These are phyloP conservation scores for Onychostruthus taczanowskii DNA, from an alignment of 2,113 vertebrate genomes.

Conservation along the genomic window DNA sequence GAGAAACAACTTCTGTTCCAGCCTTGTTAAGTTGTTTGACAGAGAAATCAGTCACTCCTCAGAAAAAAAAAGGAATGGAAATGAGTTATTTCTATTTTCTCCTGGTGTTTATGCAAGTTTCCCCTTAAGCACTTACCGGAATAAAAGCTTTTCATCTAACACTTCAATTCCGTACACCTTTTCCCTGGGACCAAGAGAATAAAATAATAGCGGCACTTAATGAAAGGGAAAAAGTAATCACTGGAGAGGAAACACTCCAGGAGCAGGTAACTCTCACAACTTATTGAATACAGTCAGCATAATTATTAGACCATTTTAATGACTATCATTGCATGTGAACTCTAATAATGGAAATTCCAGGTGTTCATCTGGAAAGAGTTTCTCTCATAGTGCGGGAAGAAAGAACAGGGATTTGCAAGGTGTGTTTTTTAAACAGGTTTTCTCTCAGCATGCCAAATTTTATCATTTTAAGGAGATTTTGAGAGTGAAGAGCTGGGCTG, in stretches of 20 bases:
- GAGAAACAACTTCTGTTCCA: neutral
- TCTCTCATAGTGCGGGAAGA: neutral
- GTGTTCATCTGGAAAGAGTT: neutral
- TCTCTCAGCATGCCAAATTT: neutral
- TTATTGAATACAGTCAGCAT: neutral
- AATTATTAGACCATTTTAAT: slow-evolving; percentile 1
- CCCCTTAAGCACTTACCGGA: slow-evolving; percentile 29
- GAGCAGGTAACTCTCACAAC: neutral
- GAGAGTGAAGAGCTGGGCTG: neutral
- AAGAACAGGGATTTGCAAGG: neutral
- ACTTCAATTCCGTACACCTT: slow-evolving; percentile 29
- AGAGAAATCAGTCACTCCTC: slow-evolving; percentile 41
- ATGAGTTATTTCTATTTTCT: slow-evolving; percentile 52
- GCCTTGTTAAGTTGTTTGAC: slow-evolving; percentile 24
- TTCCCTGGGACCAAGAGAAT: slow-evolving; percentile 33
- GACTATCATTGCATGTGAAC: neutral
- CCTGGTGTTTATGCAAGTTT: slow-evolving; percentile 7
- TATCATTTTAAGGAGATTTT: neutral
- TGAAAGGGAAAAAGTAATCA: neutral
- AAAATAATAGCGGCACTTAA: slow-evolving; percentile 44
- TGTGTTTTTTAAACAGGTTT: neutral
- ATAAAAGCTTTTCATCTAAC: slow-evolving; percentile 48
- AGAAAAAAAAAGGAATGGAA: slow-evolving; percentile 54
- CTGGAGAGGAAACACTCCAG: slow-evolving; percentile 30
- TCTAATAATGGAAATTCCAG: neutral